These are phyloP conservation scores for Monodelphis domestica DNA, from an alignment of 2,797 vertebrate species.

Conservation along the genomic window DNA sequence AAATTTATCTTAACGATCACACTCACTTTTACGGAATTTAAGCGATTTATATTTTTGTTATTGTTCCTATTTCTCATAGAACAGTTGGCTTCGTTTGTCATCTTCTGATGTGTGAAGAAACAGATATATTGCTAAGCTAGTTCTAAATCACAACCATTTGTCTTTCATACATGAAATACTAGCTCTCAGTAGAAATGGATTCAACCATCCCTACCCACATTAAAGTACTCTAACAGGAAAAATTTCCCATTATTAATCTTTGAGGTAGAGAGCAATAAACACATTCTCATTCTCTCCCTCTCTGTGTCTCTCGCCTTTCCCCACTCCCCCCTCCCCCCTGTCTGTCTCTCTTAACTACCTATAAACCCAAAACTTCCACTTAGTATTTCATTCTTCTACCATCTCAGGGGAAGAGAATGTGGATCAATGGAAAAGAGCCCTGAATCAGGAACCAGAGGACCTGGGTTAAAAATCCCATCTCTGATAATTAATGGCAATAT, in stretches of 20 bases:
- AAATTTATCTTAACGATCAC: slow-evolving; percentile 24
- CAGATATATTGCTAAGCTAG: not conserved
- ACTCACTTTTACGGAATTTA: not conserved
- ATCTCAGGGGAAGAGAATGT: not conserved
- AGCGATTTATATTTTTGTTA: not conserved
- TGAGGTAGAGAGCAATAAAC: not conserved
- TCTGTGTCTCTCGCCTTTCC: too few species aligned
- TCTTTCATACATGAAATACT: not conserved
- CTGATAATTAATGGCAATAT: not conserved
- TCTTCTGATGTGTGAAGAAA: not conserved
- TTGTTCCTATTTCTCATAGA: not conserved
- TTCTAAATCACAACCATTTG: not conserved
- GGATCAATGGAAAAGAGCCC: not conserved
- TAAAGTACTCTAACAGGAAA: not conserved
- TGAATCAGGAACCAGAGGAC: not conserved
- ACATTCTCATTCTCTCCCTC: too few species aligned
- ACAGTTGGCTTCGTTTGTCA: not conserved
- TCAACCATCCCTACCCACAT: not conserved
- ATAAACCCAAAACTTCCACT: not conserved
- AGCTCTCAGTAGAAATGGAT: not conserved
- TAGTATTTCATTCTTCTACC: not conserved
- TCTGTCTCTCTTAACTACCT: too few species aligned
- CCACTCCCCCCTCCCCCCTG: too few species aligned
- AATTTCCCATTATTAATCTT: not conserved
- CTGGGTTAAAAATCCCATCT: not conserved